Evolutionary conservation across 2,888 invertebrate species (phyloP).

Genomic region (Lydus trimaculatus): DNA sequence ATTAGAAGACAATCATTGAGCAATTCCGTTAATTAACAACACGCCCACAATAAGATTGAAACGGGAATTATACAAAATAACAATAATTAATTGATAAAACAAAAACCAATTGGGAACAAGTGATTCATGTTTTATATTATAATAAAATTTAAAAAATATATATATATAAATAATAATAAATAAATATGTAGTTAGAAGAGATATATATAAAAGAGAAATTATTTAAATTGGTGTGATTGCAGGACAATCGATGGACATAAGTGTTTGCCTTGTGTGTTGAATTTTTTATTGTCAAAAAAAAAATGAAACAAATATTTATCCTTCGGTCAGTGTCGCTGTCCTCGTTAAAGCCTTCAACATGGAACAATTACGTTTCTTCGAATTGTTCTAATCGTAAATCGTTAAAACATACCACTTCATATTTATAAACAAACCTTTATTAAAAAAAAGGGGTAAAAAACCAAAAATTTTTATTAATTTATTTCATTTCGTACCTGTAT

Average conservation of each 20-base stretch:
- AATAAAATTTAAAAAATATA: not conserved
- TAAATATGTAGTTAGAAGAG: not conserved
- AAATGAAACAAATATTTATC: conserved; percentile 3
- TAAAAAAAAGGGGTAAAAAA: no score
- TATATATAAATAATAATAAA: conserved; percentile 14
- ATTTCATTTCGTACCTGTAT: conserved; percentile 49
- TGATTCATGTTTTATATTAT: conserved; percentile 46
- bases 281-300: conserved; percentile 34
- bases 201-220: conserved; percentile 13
- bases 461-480: conserved; percentile 2
- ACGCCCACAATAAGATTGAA: conserved; percentile 15
- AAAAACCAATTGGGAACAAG: conserved; percentile 48
- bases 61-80: conserved; percentile 15
- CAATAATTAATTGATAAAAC: conserved; percentile 22
- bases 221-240: conserved; percentile 41
- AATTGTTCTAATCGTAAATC: conserved; percentile 14
- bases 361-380: conserved; percentile 16
- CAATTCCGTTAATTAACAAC: conserved; percentile 31
- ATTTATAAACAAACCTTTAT: not conserved
- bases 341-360: conserved; percentile 21
- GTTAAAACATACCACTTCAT: not conserved
- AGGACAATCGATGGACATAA: conserved; percentile 51
- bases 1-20: conserved; percentile 51
- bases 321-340: conserved; percentile 28
- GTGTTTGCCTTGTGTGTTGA: conserved; percentile 50